phyloP scores from a whole-genome alignment of 1,140 invertebrate genomes.

The Pseudoatta argentina region DNA sequence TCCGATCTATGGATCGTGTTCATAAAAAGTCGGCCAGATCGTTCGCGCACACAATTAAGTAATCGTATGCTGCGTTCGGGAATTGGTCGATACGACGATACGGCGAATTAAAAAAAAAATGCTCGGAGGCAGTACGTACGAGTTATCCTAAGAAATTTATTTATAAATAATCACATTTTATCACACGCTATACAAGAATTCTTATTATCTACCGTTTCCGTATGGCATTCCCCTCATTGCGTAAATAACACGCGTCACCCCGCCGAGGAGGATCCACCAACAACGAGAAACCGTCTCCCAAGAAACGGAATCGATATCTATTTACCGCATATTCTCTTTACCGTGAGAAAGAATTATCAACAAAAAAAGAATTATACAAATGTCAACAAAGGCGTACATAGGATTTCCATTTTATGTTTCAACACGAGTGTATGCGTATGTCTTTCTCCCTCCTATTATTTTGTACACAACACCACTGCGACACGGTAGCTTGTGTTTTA shows the following conservation, averaged over 20 bases:
- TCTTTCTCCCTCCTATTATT: constrained; percentile 53
- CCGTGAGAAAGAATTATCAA: constrained; percentile 74
- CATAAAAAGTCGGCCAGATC: neutral
- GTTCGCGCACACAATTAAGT: neutral
- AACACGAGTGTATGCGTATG: constrained; percentile 49
- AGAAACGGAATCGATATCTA: constrained; percentile 31
- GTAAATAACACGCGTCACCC: constrained; percentile 49
- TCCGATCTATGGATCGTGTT: neutral
- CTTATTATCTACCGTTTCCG: constrained; percentile 60
- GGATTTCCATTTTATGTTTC: constrained; percentile 63
- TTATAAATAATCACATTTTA: constrained; percentile 81
- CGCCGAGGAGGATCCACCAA: constrained; percentile 30
- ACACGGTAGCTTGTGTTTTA: constrained; percentile 24
- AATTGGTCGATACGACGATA: neutral
- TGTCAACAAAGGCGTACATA: constrained; percentile 80
- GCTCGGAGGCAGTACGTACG: constrained; percentile 74
- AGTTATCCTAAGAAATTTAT: constrained; percentile 76
- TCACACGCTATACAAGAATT: constrained; percentile 74
- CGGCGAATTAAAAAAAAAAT: constrained; percentile 76
- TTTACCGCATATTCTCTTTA: constrained; percentile 15
- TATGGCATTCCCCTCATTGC: constrained; percentile 54
- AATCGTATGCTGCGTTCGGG: neutral
- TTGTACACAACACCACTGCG: constrained; percentile 44
- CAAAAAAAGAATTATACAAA: constrained; percentile 81
- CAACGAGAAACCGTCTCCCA: constrained; percentile 27